Percentiles rank a stretch among this genome's conserved stretches.
These are phyloP conservation scores for Hafferia zeledoni DNA, from an alignment of 2,797 vertebrate species.

Conservation along the genomic window DNA sequence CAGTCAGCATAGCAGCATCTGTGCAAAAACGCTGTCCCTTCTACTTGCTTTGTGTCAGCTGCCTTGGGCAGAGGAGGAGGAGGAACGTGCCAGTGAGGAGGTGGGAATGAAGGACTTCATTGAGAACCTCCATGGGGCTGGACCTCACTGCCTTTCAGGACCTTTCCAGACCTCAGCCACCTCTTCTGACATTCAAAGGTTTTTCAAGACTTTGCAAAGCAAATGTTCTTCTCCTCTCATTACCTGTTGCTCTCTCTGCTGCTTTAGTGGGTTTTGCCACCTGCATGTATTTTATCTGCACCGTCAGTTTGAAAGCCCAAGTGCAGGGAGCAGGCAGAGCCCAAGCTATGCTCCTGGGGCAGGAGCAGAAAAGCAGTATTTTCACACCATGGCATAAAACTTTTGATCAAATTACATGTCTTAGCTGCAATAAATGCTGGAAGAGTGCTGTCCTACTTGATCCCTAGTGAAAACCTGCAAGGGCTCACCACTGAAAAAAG, in stretches of 20 bases:
- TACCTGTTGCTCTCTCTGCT: not conserved
- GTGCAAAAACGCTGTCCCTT: not conserved
- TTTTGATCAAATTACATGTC: not conserved
- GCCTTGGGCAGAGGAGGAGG: not conserved
- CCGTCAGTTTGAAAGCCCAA: accelerated
- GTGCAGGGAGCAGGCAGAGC: not conserved
- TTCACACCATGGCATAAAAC: not conserved
- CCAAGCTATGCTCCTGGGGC: not conserved
- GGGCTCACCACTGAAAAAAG: not conserved
- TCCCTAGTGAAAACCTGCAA: not conserved
- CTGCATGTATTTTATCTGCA: accelerated
- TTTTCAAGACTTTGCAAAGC: not conserved
- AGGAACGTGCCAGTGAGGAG: not conserved
- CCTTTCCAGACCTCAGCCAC: not conserved
- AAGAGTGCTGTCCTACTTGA: not conserved
- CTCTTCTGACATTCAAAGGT: not conserved
- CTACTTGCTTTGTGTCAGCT: not conserved
- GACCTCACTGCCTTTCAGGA: not conserved
- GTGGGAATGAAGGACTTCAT: not conserved
- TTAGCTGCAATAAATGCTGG: not conserved
- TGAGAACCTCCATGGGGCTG: not conserved
- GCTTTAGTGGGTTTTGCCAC: not conserved
- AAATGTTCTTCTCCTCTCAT: accelerated
- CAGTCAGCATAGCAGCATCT: not conserved
- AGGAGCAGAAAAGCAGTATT: not conserved